Evolutionary conservation across 2,113 vertebrate species (phyloP).

Genomic region (Saccopteryx bilineata): DNA sequence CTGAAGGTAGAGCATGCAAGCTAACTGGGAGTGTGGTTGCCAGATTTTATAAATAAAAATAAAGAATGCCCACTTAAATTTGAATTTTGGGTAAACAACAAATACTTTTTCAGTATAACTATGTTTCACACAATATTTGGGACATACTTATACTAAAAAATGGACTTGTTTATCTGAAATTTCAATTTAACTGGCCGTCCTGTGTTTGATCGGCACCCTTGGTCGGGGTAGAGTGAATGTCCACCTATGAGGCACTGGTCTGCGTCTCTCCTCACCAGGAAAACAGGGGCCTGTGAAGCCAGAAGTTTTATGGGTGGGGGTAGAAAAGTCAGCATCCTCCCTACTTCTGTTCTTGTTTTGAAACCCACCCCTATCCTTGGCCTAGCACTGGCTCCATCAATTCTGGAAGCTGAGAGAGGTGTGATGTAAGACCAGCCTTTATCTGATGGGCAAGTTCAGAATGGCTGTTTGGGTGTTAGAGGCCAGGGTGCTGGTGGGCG

Average conservation of each 20-base stretch:
- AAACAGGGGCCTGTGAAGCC: neutral
- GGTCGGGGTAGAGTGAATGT: rapidly evolving
- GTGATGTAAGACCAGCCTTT: slow-evolving; percentile 84
- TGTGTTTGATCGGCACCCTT: neutral
- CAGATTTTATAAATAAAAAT: slow-evolving; percentile 2
- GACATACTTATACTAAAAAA: neutral
- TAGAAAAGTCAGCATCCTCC: neutral
- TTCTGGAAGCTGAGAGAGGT: slow-evolving; percentile 77
- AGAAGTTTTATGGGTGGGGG: neutral
- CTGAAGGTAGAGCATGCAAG: neutral
- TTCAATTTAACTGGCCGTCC: neutral
- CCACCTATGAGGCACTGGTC: neutral
- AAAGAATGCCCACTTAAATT: neutral
- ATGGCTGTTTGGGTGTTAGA: slow-evolving; percentile 59
- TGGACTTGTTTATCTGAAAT: neutral
- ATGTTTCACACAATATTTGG: neutral
- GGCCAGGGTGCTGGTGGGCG: slow-evolving; percentile 74
- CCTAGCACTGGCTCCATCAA: slow-evolving; percentile 79
- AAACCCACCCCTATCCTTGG: slow-evolving; percentile 82
- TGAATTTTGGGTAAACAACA: neutral
- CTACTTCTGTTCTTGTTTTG: slow-evolving; percentile 76
- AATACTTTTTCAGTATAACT: neutral
- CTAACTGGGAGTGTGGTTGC: neutral
- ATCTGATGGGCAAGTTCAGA: slow-evolving; percentile 83
- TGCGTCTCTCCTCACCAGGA: neutral